Evolutionary conservation across 2,797 vertebrate genomes (phyloP), one percentile per base, ranked within the genome.

Genomic region (Champsocephalus gunnari): DNA sequence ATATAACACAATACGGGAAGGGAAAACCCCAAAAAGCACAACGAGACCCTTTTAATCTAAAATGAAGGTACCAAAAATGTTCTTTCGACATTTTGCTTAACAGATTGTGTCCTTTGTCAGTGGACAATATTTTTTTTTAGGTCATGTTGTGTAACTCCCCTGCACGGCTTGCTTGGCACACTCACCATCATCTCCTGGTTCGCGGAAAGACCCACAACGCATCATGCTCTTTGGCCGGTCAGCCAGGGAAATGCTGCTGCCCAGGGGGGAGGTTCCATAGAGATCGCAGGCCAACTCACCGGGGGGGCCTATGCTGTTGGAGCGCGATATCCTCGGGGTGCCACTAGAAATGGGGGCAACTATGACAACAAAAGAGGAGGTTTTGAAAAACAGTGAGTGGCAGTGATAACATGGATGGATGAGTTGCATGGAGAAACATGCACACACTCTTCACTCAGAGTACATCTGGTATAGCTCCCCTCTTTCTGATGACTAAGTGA

Each of bases 151-250:
- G 50, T 9, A 9, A 66, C 64, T 82, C 47, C 76, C 64, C 63
- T 44, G 54, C 44, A 68, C 49, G 55, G 28, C 28, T 28, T 28
- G 55, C 60, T 43, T 12, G 54, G 19, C 45, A 43, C 17, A 82
- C 96, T 97, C 94, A 99, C 98, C 98, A 49, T 99, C 98, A 0
- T 99, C 98, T 81, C 94, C 92, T 13, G 96, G 95, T 90, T 99
- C 98, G 60, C 98, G 96, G 95, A 99, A 99, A 81, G 98, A 99
- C 82, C 98, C 98, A 0, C 98, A 99, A 73, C 97, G 97, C 92
- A 96, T 95, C 96, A 99, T 97, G 90, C 97, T 98, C 92, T 99
- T 99, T 84, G 98, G 95, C 72, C 98, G 96, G 87, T 99, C 98
- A 1, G 96, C 96, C 95, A 99, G 95, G 71, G 97, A 98, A 90